Evolutionary conservation across 2,113 vertebrate genomes (phyloP).

Genomic region (Elgaria multicarinata): DNA sequence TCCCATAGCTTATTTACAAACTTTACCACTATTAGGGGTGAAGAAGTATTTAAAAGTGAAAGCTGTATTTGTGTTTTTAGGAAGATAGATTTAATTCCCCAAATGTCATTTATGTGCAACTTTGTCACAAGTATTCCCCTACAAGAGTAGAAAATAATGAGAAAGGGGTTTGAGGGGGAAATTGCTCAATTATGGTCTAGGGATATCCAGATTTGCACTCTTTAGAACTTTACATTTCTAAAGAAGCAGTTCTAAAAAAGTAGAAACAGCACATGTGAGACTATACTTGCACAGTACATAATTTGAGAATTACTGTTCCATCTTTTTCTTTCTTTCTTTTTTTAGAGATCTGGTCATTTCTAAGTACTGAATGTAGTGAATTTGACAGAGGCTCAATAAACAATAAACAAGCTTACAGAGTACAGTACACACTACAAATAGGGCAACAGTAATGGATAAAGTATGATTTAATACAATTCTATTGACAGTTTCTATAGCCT

Average conservation of each 20-base stretch:
- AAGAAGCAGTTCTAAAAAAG: too few relatives aligned
- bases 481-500: not conserved
- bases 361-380: not conserved
- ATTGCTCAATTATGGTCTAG: not conserved
- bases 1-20: not conserved
- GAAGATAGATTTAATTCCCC: not conserved
- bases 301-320: not conserved
- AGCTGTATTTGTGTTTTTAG: not conserved
- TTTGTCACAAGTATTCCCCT: not conserved
- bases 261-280: not conserved
- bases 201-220: not conserved
- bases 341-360: not conserved
- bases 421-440: accelerated
- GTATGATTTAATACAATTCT: not conserved
- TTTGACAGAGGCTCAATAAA: constrained; percentile 8
- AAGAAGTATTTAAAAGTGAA: not conserved
- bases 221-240: not conserved
- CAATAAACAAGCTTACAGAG: not conserved
- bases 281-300: not conserved
- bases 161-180: not conserved
- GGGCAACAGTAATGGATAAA: constrained; percentile 1
- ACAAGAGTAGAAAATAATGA: not conserved
- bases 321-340: not conserved
- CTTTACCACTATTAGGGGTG: not conserved
- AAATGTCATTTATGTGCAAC: not conserved